Conservation (phyloP, 2,113 vertebrate genomes). For the Channa argus region DNA sequence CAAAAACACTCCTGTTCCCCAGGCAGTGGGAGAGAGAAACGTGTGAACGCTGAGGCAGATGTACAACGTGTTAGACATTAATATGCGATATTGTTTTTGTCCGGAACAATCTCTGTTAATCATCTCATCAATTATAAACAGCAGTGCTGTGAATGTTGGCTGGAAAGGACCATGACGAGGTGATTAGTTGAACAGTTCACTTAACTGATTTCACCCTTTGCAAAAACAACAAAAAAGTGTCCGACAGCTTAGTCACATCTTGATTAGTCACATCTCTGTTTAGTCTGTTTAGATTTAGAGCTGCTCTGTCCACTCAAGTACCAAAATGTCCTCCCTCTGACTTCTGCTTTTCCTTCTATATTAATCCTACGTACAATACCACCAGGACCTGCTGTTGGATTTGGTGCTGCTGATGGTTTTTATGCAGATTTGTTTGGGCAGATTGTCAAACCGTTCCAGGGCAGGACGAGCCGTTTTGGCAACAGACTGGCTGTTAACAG, state of each 20-base stretch:
- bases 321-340: slow-evolving; percentile 31
- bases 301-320: slow-evolving; percentile 24
- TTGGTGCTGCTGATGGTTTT: slow-evolving; percentile 17
- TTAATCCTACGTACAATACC: not conserved
- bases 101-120: slow-evolving; percentile 25
- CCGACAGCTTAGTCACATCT: slow-evolving; percentile 67
- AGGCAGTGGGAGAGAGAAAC: slow-evolving; percentile 29
- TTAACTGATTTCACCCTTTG: slow-evolving; percentile 42
- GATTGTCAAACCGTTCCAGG: slow-evolving; percentile 57
- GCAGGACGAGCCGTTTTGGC: slow-evolving; percentile 65
- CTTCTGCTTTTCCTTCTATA: slow-evolving; percentile 54
- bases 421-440: slow-evolving; percentile 58
- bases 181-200: slow-evolving; percentile 19
- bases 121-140: slow-evolving; percentile 21
- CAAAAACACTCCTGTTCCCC: slow-evolving; percentile 53
- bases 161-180: not conserved
- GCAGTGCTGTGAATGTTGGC: slow-evolving; percentile 10
- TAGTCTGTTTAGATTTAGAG: slow-evolving; percentile 74
- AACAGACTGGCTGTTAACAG: slow-evolving; percentile 57
- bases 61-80: slow-evolving; percentile 38
- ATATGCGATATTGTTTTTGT: slow-evolving; percentile 31
- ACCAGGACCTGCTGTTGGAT: slow-evolving; percentile 7
- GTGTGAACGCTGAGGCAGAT: slow-evolving; percentile 50
- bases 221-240: slow-evolving; percentile 14
- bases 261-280: slow-evolving; percentile 73